phyloP scores from a whole-genome alignment of 2,113 vertebrate species.

The Cavia porcellus region DNA sequence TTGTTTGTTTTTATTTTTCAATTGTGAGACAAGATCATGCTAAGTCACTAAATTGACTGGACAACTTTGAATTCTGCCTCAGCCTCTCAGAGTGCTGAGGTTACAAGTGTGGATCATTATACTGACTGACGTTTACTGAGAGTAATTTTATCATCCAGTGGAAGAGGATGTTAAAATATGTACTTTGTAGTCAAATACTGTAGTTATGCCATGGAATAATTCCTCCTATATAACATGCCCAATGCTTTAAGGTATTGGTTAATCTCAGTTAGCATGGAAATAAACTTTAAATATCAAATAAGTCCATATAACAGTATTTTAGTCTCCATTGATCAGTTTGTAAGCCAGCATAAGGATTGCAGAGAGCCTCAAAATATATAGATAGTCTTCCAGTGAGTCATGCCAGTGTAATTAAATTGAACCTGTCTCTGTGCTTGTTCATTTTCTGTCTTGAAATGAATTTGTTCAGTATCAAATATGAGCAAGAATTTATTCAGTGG shows the following conservation, averaged over 20 bases:
- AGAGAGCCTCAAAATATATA: background rate
- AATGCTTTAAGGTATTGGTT: conserved; percentile 23
- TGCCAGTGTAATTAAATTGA: conserved; percentile 8
- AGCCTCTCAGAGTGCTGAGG: background rate
- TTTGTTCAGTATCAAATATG: conserved; percentile 55
- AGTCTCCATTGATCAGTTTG: background rate
- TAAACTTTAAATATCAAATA: conserved; percentile 15
- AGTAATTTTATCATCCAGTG: background rate
- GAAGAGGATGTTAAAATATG: background rate
- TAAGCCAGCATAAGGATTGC: background rate
- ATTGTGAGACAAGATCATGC: background rate
- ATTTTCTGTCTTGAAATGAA: conserved; percentile 48
- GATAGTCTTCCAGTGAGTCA: conserved; percentile 36
- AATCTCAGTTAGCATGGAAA: conserved; percentile 31
- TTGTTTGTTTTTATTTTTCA: background rate
- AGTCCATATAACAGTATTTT: background rate
- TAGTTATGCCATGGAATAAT: background rate
- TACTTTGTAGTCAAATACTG: background rate
- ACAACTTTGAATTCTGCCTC: background rate
- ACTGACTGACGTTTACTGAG: conserved; percentile 38
- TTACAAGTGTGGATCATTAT: background rate
- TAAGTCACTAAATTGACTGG: background rate
- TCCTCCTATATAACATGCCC: background rate
- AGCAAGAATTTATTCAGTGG: conserved; percentile 31
- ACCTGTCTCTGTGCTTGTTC: conserved; percentile 9